Percentiles rank a stretch among this genome's conserved stretches.
Conservation (phyloP, 2,888 invertebrate genomes). For the Epinotia ramella region DNA sequence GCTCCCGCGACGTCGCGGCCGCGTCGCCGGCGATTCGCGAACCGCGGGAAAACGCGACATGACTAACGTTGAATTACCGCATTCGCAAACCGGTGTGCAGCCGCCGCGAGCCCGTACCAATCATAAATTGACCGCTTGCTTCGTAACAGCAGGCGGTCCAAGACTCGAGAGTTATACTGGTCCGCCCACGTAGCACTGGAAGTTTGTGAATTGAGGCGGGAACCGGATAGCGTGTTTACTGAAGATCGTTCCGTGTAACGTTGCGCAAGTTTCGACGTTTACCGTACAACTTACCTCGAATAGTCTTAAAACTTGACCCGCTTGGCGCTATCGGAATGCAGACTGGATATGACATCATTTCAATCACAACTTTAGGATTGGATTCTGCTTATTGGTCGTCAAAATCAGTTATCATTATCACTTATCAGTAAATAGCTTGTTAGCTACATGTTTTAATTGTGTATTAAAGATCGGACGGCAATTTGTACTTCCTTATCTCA, state of each 20-base stretch:
- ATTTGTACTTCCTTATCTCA: constrained; percentile 39
- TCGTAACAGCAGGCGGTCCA: neutral
- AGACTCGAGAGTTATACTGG: neutral
- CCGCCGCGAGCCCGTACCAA: neutral
- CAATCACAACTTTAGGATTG: constrained; percentile 21
- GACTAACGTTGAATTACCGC: neutral
- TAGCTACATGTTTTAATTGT: constrained; percentile 27
- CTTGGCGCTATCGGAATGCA: constrained; percentile 40
- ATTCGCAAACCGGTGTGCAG: constrained; percentile 7
- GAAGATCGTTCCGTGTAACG: constrained; percentile 63
- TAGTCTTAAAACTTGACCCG: constrained; percentile 53
- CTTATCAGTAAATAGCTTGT: constrained; percentile 15
- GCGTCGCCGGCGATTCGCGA: constrained; percentile 30
- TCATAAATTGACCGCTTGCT: neutral
- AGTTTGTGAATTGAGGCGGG: constrained; percentile 39
- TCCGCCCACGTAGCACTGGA: neutral
- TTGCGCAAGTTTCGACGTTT: constrained; percentile 65
- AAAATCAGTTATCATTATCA: constrained; percentile 21
- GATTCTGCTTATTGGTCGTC: neutral
- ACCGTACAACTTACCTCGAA: constrained; percentile 51
- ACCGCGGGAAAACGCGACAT: constrained; percentile 31
- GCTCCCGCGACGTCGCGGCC: constrained; percentile 53
- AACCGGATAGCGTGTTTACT: constrained; percentile 67
- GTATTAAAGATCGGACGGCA: constrained; percentile 5
- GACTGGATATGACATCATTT: constrained; percentile 25